phyloP scores from a whole-genome alignment of 2,113 vertebrate genomes.

The Smithornis capensis region DNA sequence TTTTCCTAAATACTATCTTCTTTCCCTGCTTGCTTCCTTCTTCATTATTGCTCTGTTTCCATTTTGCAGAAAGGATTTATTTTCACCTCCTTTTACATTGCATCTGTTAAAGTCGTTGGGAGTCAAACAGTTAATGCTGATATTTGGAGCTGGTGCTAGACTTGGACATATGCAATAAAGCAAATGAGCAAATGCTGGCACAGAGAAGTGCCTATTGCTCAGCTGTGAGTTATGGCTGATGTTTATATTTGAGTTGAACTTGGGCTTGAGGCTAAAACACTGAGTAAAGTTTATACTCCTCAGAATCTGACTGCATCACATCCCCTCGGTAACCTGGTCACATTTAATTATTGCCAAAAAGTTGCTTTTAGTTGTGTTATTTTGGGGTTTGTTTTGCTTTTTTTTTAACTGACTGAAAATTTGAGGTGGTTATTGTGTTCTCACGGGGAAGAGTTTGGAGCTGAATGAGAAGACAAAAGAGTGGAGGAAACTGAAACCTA shows the following conservation, averaged over 20 bases:
- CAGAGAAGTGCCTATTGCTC: background rate
- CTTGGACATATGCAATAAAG: background rate
- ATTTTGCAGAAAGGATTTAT: background rate
- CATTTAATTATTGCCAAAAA: background rate
- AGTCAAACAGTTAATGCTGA: background rate
- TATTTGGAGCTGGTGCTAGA: background rate
- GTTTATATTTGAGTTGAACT: background rate
- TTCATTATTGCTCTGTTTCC: background rate
- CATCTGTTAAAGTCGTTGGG: background rate
- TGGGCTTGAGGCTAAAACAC: background rate
- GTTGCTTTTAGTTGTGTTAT: rapidly evolving
- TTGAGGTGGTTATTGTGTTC: background rate
- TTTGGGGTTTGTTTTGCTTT: background rate
- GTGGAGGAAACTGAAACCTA: background rate
- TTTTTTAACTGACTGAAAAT: background rate
- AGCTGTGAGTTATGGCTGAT: background rate
- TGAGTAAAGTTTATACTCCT: background rate
- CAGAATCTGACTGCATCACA: background rate
- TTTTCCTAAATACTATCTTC: background rate
- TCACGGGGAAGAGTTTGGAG: background rate
- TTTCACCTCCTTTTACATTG: background rate
- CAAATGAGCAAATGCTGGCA: background rate
- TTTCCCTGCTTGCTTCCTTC: background rate
- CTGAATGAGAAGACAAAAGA: background rate
- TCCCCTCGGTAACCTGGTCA: background rate